Evolutionary conservation across 2,888 invertebrate genomes (phyloP), one percentile per base, ranked within the genome.

Genomic region (Callyntrura guangdongensis): DNA sequence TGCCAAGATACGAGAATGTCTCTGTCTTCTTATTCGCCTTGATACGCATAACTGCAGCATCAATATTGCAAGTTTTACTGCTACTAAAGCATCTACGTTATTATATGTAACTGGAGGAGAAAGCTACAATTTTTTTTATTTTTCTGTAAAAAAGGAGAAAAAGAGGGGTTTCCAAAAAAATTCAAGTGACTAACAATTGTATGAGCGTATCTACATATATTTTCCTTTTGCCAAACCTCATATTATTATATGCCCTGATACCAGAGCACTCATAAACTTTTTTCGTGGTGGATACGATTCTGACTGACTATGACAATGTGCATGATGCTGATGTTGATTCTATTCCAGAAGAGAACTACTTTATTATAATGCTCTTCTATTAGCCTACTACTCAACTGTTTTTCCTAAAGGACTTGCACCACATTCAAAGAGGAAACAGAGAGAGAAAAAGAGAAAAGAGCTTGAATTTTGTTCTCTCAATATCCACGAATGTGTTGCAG

Each of bases 341-440:
- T 11, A 53, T 9, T 6, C 17, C 47, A 72, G 8, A 11, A 74
- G 17, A 56, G 17, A 47, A 49, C 74, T 20, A 47, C 36, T 36
- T 36, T 56, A 27, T 5, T 56, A 81, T 59, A 53, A 77, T 20
- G 20, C 9, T 59, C 20, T n/a, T 59, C 59, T 56, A 14, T 9
- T 59, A 22, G 12, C 22, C 17, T 53, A 20, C 11, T 81, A 27
- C 59, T 56, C 49, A 53, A 22, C 11, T 0, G 53, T 69, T 45
- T 74, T 74, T 86, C 74, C 86, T 86, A 74, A 86, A 86, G 86
- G 86, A 86, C 74, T 74, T 74, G 74, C 86, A 86, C 61, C 59
- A 86, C 74, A 74, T 61, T 86, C 45, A 8, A 25, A 6, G 20
- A 27, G 14, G 25, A 53, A 22, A 69, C 45, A 27, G 8, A 72